These are phyloP conservation scores for Cotesia congregata DNA, from an alignment of 2,888 invertebrate genomes.

Conservation along the genomic window DNA sequence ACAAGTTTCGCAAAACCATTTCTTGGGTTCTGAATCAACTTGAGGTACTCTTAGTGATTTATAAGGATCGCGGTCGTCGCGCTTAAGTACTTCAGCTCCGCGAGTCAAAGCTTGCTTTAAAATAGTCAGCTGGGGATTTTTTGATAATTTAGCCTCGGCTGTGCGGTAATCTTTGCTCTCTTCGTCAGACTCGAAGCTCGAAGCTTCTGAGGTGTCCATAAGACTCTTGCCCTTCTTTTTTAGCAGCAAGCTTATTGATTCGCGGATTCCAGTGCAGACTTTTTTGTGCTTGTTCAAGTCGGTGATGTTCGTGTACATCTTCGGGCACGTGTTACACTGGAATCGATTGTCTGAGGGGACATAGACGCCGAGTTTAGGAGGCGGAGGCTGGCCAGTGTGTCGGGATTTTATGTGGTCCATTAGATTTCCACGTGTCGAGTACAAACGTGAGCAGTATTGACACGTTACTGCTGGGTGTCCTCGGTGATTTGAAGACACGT, in stretches of 20 bases:
- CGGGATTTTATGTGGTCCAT: conserved; percentile 70
- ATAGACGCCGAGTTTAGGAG: conserved; percentile 55
- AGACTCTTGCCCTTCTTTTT: conserved; percentile 66
- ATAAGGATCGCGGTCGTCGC: conserved; percentile 61
- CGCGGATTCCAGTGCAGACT: conserved; percentile 56
- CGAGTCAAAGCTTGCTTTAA: conserved; percentile 65
- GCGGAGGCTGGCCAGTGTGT: conserved; percentile 64
- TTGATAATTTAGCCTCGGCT: conserved; percentile 71
- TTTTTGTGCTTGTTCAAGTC: conserved; percentile 65
- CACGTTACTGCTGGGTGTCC: conserved; percentile 71
- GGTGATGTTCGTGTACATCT: conserved; percentile 63
- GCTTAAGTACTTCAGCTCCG: conserved; percentile 61
- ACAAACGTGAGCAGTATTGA: conserved; percentile 68
- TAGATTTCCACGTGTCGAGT: conserved; percentile 69
- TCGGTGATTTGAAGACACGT: conserved; percentile 69
- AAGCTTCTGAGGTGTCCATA: conserved; percentile 62
- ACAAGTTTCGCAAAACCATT: conserved; percentile 65
- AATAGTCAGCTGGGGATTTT: conserved; percentile 68
- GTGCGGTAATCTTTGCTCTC: conserved; percentile 64
- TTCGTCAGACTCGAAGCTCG: conserved; percentile 63
- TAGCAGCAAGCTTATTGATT: conserved; percentile 44
- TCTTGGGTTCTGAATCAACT: background rate
- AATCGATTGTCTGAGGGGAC: conserved; percentile 56
- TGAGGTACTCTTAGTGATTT: conserved; percentile 63
- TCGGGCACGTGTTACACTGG: conserved; percentile 65